Evolutionary conservation across 2,797 vertebrate species (phyloP), one percentile per base, ranked within the genome.

Genomic region (Poecilia picta): DNA sequence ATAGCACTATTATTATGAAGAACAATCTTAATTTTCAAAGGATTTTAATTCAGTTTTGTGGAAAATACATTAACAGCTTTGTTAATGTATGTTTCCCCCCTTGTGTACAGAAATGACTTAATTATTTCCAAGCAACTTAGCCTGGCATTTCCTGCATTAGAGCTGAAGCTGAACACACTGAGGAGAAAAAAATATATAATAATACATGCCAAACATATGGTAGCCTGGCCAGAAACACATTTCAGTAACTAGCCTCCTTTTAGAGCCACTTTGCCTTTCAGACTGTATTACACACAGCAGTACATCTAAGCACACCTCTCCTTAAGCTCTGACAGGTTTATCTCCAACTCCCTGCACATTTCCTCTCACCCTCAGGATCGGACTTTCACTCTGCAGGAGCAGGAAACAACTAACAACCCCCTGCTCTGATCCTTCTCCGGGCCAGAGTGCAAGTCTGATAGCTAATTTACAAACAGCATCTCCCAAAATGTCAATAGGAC

Each of bases 401-500:
- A 74, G 73, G 76, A 77, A 76, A 81, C 62, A 77, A 72, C 79
- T 78, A 57, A 86, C 72, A 49, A 3, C 8, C 47, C 73, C 79
- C 45, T 47, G 72, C 46, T 73, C 59, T 11, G 66, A 39, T 20
- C 47, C 72, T 47, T 45, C 73, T 77, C 72, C 43, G 47, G 45
- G 71, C 76, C 49, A 77, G 47, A 77, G 20, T 59, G 47, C 16
- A 4, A 18, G 36, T 74, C 70, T 80, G 73, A 87, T 55, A 57
- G 49, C 55, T 88, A 74, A 89, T 87, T 89, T 83, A 76, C 12
- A n/a, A 45, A 28, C 74, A 83, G 59, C 53, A n/a, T 2, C 2
- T 46, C 76, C 49, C 74, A 31, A 49, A 80, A 77, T 74, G 64
- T 78, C 62, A 77, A 18, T 31, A 33, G 20, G 46, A 64, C 5